Evolutionary conservation across 1,140 invertebrate species (phyloP).

Genomic region (Tetramorium simillimum): DNA sequence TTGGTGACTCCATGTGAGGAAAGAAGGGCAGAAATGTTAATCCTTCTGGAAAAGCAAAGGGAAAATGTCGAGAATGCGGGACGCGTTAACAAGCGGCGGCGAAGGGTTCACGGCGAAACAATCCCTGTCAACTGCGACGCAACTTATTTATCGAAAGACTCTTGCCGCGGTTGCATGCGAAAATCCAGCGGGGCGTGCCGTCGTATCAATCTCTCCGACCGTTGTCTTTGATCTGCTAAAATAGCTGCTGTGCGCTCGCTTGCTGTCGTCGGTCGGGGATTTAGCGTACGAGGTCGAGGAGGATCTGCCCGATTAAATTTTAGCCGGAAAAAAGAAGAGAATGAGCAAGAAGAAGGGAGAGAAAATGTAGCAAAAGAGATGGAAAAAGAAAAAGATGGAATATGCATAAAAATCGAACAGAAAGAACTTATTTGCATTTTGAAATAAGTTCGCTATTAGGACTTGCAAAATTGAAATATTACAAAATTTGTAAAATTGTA

Average conservation of each 20-base stretch:
- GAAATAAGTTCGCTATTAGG: not conserved
- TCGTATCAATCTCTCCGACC: constrained; percentile 70
- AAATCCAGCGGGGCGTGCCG: constrained; percentile 62
- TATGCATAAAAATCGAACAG: not conserved
- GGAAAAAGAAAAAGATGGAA: not conserved
- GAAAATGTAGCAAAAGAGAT: not conserved
- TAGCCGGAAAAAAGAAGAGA: constrained; percentile 42
- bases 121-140: constrained; percentile 60
- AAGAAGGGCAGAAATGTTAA: constrained; percentile 36
- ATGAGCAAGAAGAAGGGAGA: not conserved
- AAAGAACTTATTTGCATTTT: not conserved
- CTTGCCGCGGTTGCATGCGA: constrained; percentile 37
- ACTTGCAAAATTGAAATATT: not conserved
- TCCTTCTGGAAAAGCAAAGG: constrained; percentile 28
- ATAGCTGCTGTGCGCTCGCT: constrained; percentile 58
- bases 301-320: constrained; percentile 72
- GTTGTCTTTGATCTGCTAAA: constrained; percentile 75
- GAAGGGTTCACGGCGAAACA: constrained; percentile 66
- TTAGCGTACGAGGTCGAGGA: constrained; percentile 63
- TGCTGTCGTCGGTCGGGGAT: constrained; percentile 63
- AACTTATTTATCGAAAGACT: constrained; percentile 69
- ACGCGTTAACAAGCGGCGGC: constrained; percentile 72
- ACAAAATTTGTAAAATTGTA: not conserved
- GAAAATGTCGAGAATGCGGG: constrained; percentile 68
- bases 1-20: not conserved